Conservation (phyloP, 2,888 invertebrate species). For the Idaea dimidiata region DNA sequence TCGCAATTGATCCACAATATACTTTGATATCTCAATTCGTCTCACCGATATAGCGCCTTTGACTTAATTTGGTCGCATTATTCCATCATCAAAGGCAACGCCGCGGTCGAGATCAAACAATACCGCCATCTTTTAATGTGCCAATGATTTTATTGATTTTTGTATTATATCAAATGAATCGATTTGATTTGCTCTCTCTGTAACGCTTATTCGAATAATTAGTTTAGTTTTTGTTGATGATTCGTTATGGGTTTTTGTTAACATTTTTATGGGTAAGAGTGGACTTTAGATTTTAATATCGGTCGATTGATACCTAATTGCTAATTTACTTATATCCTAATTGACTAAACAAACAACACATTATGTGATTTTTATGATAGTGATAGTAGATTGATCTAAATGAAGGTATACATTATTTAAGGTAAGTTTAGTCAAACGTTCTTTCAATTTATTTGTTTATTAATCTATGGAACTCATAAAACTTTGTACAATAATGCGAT, state of each 20-base stretch:
- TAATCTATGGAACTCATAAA: not conserved
- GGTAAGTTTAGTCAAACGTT: too few species aligned
- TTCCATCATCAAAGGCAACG: conserved; percentile 69
- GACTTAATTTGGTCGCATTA: conserved; percentile 79
- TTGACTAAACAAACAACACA: too few species aligned
- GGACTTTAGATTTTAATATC: not conserved
- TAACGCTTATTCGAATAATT: conserved; percentile 64
- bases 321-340: too few species aligned
- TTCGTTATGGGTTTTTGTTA: conserved; percentile 49
- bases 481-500: not conserved
- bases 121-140: conserved; percentile 16
- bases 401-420: too few species aligned
- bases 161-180: conserved; percentile 61
- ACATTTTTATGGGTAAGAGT: not conserved
- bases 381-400: too few species aligned
- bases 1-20: conserved; percentile 47
- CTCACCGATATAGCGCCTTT: conserved; percentile 72
- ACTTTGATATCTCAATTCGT: conserved; percentile 78
- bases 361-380: too few species aligned
- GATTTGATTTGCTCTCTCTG: conserved; percentile 69
- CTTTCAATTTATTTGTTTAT: too few species aligned
- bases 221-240: conserved; percentile 61
- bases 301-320: not conserved
- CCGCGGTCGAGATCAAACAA: conserved; percentile 37
- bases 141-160: conserved; percentile 79